phyloP scores from a whole-genome alignment of 1,140 invertebrate genomes.

The Drosophila sulfurigaster region DNA sequence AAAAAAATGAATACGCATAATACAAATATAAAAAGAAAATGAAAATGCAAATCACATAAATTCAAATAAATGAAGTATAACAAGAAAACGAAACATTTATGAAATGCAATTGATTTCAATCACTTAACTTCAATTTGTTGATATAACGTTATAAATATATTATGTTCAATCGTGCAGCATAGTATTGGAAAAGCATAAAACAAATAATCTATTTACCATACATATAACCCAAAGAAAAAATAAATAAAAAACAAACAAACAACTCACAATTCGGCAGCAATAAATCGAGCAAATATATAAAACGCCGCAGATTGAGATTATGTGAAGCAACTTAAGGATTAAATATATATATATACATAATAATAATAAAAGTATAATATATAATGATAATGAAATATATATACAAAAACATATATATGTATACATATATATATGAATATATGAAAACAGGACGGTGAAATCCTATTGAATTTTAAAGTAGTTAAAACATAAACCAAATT shows the following conservation, averaged over 20 bases:
- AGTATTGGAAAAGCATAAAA: constrained; percentile 31
- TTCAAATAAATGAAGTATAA: constrained; percentile 27
- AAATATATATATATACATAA: constrained; percentile 23
- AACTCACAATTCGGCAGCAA: constrained; percentile 54
- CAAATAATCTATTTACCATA: constrained; percentile 33
- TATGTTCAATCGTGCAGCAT: constrained; percentile 44
- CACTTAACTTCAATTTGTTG: constrained; percentile 72
- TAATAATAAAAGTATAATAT: constrained; percentile 35
- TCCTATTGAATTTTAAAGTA: constrained; percentile 78
- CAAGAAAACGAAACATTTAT: constrained; percentile 50
- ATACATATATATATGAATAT: constrained; percentile 34
- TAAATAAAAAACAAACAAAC: too few species aligned
- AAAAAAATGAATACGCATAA: constrained; percentile 35
- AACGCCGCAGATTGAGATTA: constrained; percentile 32
- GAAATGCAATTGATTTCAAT: constrained; percentile 65
- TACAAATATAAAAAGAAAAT: constrained; percentile 22
- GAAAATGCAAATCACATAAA: constrained; percentile 29
- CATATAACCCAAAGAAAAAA: constrained; percentile 23
- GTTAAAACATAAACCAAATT: constrained; percentile 61
- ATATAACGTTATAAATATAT: constrained; percentile 57
- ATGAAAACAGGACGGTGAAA: constrained; percentile 74
- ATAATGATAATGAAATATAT: constrained; percentile 44
- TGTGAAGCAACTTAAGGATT: constrained; percentile 21
- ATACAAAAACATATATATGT: constrained; percentile 26
- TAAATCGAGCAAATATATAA: constrained; percentile 44